These are phyloP conservation scores for Aphodius granarius DNA, from an alignment of 2,888 invertebrate genomes.

Conservation along the genomic window DNA sequence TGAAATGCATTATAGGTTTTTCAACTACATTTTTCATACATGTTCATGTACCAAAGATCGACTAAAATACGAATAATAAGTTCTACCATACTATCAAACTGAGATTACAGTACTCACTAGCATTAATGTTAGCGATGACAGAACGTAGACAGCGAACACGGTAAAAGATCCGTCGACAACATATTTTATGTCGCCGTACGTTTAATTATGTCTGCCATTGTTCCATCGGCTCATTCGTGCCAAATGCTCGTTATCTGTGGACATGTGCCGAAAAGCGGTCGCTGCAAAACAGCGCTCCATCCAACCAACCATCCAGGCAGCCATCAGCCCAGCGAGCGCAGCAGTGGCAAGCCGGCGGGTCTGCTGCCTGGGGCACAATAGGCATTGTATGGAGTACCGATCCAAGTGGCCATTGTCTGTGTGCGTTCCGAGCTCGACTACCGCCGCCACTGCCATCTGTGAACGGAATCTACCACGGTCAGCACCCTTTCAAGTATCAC, in stretches of 20 bases:
- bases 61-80: no score
- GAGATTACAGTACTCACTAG: neutral
- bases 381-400: constrained; percentile 35
- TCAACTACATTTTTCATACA: no score
- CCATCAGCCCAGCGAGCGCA: constrained; percentile 3
- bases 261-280: constrained; percentile 40
- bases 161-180: constrained; percentile 15
- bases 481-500: constrained; percentile 35
- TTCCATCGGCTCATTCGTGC: constrained; percentile 24
- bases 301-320: neutral
- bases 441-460: constrained; percentile 24
- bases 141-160: neutral
- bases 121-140: neutral
- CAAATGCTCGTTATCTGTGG: constrained; percentile 40
- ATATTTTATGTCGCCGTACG: constrained; percentile 26
- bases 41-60: no score
- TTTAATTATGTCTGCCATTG: constrained; percentile 35
- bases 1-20: no score
- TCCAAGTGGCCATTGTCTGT: constrained; percentile 36
- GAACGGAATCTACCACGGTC: constrained; percentile 32
- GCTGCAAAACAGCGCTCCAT: constrained; percentile 18
- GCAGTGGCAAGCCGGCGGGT: no score
- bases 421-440: constrained; percentile 26
- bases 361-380: constrained; percentile 36
- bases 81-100: no score